Conservation (phyloP, 2,888 invertebrate genomes). For the Diplazon laetatorius region DNA sequence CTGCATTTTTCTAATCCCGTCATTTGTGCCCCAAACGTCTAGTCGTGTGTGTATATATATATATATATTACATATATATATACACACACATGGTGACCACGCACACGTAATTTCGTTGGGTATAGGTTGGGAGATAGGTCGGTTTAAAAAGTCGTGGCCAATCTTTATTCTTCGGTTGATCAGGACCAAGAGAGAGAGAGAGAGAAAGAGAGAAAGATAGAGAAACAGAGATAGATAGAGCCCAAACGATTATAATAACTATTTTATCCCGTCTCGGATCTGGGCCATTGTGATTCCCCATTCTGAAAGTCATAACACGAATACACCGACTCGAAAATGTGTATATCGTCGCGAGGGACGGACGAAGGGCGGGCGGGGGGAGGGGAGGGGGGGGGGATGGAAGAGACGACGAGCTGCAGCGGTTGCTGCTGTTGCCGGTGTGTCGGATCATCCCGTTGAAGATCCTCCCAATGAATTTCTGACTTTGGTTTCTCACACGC, state of each 20-base stretch:
- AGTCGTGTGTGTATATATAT: slow-evolving; percentile 15
- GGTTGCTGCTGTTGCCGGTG: background rate
- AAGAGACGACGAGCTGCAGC: background rate
- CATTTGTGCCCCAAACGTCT: slow-evolving; percentile 71
- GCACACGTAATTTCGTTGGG: slow-evolving; percentile 4
- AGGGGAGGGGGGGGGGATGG: too few relatives aligned
- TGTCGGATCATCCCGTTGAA: slow-evolving; percentile 47
- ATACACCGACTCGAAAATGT: slow-evolving; percentile 77
- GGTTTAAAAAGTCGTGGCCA: slow-evolving; percentile 51
- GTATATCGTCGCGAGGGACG: slow-evolving; percentile 52
- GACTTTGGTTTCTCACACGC: slow-evolving; percentile 53
- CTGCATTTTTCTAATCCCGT: slow-evolving; percentile 74
- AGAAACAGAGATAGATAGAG: slow-evolving; percentile 66
- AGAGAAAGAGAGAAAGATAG: too few relatives aligned
- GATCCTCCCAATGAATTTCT: slow-evolving; percentile 56
- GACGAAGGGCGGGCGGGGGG: too few relatives aligned
- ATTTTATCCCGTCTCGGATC: slow-evolving; percentile 82
- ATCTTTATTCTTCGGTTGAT: slow-evolving; percentile 34
- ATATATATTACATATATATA: slow-evolving; percentile 18
- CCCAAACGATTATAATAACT: slow-evolving; percentile 82
- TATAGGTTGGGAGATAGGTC: slow-evolving; percentile 50
- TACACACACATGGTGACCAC: background rate
- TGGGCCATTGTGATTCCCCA: slow-evolving; percentile 82
- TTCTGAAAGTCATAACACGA: slow-evolving; percentile 82
- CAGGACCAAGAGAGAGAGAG: too few relatives aligned